Percentiles rank a stretch among this genome's conserved stretches.
phyloP scores from a whole-genome alignment of 2,113 vertebrate genomes.

The Sialia sialis region DNA sequence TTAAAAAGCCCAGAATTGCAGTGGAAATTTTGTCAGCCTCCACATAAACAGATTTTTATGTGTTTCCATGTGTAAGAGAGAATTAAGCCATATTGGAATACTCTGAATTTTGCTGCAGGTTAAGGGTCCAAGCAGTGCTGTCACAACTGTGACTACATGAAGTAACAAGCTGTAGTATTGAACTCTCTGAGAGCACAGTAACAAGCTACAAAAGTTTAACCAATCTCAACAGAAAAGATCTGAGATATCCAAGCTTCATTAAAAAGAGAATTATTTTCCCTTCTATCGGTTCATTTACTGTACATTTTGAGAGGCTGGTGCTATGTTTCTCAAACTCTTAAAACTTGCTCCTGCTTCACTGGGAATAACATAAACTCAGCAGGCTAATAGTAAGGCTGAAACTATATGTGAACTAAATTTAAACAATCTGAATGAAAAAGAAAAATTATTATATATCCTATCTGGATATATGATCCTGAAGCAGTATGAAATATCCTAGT shows the following conservation, averaged over 20 bases:
- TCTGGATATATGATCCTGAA: background rate
- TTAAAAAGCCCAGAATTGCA: background rate
- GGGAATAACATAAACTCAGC: background rate
- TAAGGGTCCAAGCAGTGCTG: background rate
- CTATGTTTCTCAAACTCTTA: background rate
- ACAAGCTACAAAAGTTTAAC: background rate
- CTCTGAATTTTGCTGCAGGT: background rate
- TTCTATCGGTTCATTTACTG: background rate
- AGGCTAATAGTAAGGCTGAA: background rate
- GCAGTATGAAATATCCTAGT: background rate
- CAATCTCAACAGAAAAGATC: background rate
- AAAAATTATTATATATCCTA: background rate
- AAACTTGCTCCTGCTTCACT: background rate
- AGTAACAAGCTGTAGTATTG: background rate
- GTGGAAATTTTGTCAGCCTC: rapidly evolving
- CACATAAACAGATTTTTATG: background rate
- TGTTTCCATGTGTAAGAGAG: background rate
- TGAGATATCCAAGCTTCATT: background rate
- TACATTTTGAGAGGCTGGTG: background rate
- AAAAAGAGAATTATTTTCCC: background rate
- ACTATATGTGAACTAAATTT: background rate
- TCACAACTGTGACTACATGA: background rate
- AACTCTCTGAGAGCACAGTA: background rate
- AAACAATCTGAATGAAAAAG: background rate
- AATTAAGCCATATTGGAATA: background rate